Base-by-base conservation (phyloP, 2,888 invertebrate species). In the Patella ulyssiponensis region DNA sequence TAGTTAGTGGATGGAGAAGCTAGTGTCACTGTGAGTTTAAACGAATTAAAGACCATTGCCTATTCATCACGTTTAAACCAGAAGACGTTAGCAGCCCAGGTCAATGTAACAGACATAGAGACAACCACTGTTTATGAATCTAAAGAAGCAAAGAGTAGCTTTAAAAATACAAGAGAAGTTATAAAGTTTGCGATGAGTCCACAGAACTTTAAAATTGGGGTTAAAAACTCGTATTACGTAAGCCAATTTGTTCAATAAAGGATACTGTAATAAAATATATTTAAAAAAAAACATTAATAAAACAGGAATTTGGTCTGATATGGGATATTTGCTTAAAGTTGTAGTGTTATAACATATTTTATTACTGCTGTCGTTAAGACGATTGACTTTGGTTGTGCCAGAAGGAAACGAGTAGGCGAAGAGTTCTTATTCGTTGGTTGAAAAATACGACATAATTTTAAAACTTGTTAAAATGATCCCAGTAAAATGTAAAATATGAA, bases 1-100 rank as follows among this genome's bases (percentile, higher is more conserved):
- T 23, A 64, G 64, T 23, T 64, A 20, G 20, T 20, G 11, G 23
- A 64, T 64, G 64, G 64, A 64, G 64, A 64, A 64, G 64, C 64
- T 20, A 20, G 20, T 20, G 20, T 20, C 2, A 20, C 64, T 2
- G 23, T 64, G 23, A 9, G 20, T 9, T 20, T 64, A 23, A 64
- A n/a, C 12, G 64, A 64, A 64, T 64, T 64, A 64, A 64, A 64
- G 20, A 64, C 64, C n/a, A 64, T 64, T 20, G 64, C 64, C 23
- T 64, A 20, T 23, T 11, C 20, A 64, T 20, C n/a, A 20, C 1
- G 20, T 20, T 20, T 64, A 20, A 14, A n/a, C 20, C 20, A 64
- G 12, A 64, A 14, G 23, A 64, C 64, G 20, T 20, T 64, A 20
- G 64, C 14, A 12, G 64, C 20, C 23, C 64, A 64, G 23, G 64